These are phyloP conservation scores for Apis mellifera DNA, from an alignment of 1,140 invertebrate genomes.

Conservation along the genomic window Amel_HAv3.1 CM009936.2:8377001-8377500, in stretches of 20 bases:
- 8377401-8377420: slow-evolving; percentile 27
- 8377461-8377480: slow-evolving; percentile 74
- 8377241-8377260: slow-evolving; percentile 36
- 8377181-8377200: neutral
- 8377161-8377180: too few species aligned
- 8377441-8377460: slow-evolving; percentile 35
- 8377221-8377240: neutral
- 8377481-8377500: slow-evolving; percentile 72
- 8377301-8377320: slow-evolving; percentile 69
- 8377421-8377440: slow-evolving; percentile 18
- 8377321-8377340: slow-evolving; percentile 44
- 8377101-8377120: slow-evolving; percentile 1
- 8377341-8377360: slow-evolving; percentile 45
- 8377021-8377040: neutral
- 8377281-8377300: slow-evolving; percentile 71
- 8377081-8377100: neutral
- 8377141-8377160: neutral
- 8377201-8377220: slow-evolving; percentile 37
- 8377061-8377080: neutral
- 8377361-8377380: slow-evolving; percentile 40
- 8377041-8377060: neutral
- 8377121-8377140: neutral
- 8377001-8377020: neutral
- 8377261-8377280: slow-evolving; percentile 71
- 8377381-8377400: too few species aligned